Percentiles rank a stretch among this genome's conserved stretches.
Evolutionary conservation across 35 echinoderm and acorn worm genomes (phyloP).

Genomic region (Diadema setosum): DNA sequence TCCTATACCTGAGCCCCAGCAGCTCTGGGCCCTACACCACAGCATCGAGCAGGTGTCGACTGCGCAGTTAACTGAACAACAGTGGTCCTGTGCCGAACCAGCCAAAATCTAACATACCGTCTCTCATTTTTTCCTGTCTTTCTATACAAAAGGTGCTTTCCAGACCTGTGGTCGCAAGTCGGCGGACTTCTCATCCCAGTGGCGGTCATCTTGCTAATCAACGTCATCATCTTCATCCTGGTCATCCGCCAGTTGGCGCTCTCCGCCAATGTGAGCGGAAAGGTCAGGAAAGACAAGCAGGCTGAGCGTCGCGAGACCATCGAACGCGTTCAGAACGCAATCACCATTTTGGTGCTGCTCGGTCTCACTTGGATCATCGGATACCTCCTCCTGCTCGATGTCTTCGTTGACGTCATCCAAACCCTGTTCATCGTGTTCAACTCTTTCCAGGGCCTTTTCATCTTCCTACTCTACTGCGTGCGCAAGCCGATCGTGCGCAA

Average conservation of each 20-base stretch:
- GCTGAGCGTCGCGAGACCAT: background rate
- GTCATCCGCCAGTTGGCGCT: background rate
- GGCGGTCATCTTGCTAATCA: background rate
- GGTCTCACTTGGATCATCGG: background rate
- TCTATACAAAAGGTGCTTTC: background rate
- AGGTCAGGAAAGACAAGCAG: background rate
- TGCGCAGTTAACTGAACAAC: too few relatives aligned
- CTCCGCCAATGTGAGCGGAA: background rate
- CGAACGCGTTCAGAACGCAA: background rate
- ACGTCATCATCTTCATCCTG: background rate
- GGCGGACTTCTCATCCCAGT: background rate
- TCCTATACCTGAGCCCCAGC: too few relatives aligned
- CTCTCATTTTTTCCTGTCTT: background rate
- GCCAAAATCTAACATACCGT: too few relatives aligned
- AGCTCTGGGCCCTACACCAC: too few relatives aligned
- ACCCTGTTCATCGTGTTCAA: background rate
- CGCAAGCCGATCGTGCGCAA: background rate
- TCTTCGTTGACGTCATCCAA: background rate
- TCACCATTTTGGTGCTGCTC: background rate
- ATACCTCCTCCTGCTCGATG: background rate
- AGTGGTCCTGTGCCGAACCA: too few relatives aligned
- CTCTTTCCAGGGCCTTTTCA: background rate
- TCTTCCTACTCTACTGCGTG: slow-evolving; percentile 3
- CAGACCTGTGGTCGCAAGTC: background rate
- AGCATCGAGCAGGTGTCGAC: too few relatives aligned